phyloP scores from a whole-genome alignment of 2,113 vertebrate genomes.

The Aegotheles bennettii region DNA sequence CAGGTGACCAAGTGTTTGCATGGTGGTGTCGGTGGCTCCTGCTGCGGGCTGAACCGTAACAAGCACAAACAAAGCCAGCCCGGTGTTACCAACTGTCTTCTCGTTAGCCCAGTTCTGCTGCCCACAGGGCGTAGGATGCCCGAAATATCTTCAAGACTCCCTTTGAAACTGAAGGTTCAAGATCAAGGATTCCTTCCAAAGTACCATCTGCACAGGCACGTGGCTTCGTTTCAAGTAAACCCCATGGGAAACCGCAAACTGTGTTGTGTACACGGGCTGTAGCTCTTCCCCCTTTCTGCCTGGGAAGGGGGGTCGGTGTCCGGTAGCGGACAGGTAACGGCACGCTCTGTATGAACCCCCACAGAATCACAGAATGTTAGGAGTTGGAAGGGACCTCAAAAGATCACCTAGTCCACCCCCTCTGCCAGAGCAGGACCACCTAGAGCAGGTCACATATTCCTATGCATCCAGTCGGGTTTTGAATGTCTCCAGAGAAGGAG shows the following conservation, averaged over 20 bases:
- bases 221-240: neutral
- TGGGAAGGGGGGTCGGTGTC: rapidly evolving
- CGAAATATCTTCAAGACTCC: neutral
- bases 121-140: neutral
- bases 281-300: neutral
- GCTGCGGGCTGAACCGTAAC: neutral
- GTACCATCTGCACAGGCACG: rapidly evolving
- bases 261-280: neutral
- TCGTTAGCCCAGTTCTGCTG: neutral
- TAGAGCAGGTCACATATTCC: too few species aligned
- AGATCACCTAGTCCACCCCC: too few species aligned
- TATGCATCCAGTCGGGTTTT: too few species aligned
- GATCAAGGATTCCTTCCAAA: neutral
- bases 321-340: rapidly evolving
- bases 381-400: too few species aligned
- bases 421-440: too few species aligned
- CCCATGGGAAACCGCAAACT: neutral
- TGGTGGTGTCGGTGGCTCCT: neutral
- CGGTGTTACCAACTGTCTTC: rapidly evolving
- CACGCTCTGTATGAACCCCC: rapidly evolving
- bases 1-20: neutral
- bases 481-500: too few species aligned
- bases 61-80: neutral
- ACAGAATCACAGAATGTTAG: too few species aligned
- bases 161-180: neutral